Percentiles rank a stretch among this genome's conserved stretches.
Conservation (phyloP, 1,140 invertebrate genomes). For the Globodera rostochiensis region DNA sequence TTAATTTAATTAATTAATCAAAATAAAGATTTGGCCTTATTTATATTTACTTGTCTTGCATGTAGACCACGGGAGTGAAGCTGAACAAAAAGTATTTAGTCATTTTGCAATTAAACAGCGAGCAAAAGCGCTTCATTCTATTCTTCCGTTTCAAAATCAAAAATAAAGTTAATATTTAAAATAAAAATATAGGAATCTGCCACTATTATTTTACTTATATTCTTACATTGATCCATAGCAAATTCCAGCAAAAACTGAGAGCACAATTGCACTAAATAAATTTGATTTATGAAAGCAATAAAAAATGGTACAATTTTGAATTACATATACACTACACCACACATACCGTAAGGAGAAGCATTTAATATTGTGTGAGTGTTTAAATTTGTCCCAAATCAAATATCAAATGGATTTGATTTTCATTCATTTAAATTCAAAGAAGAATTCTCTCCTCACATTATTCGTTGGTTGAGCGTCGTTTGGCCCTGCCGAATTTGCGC, state of each 20-base stretch:
- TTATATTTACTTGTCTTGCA: conserved; percentile 64
- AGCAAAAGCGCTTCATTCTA: too few species aligned
- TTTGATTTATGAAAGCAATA: background rate
- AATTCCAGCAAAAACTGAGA: conserved; percentile 66
- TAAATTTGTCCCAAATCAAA: too few species aligned
- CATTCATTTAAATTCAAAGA: background rate
- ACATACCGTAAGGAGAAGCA: too few species aligned
- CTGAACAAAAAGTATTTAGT: conserved; percentile 1
- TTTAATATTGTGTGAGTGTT: too few species aligned
- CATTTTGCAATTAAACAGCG: too few species aligned
- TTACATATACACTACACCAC: too few species aligned
- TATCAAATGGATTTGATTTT: background rate
- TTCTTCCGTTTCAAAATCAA: too few species aligned
- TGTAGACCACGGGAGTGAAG: conserved; percentile 65
- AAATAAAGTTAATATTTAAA: conserved; percentile 28
- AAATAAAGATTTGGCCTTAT: too few species aligned
- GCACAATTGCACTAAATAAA: conserved; percentile 61
- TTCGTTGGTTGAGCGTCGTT: background rate
- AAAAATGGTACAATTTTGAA: background rate
- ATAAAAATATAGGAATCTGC: background rate
- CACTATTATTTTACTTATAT: too few species aligned
- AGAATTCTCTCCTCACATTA: background rate
- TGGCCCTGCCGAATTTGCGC: background rate
- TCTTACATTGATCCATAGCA: conserved; percentile 66
- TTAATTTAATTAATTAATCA: too few species aligned